These are phyloP conservation scores for Notothenia coriiceps DNA, from an alignment of 2,113 vertebrate genomes.

Conservation along the genomic window DNA sequence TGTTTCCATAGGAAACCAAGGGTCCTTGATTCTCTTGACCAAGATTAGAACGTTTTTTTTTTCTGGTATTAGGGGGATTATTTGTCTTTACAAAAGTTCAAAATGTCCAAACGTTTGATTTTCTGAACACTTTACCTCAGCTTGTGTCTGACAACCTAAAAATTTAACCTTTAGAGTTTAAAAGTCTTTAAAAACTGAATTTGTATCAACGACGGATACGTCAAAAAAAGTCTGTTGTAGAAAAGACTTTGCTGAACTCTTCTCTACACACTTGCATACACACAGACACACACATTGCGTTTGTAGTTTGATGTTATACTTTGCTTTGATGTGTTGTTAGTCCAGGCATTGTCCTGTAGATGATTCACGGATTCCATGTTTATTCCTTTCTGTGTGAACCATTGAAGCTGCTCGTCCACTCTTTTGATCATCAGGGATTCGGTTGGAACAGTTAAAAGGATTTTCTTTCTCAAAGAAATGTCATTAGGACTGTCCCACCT, in stretches of 20 bases:
- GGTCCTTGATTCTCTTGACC: too few relatives aligned
- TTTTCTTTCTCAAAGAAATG: conserved; percentile 30
- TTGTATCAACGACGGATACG: background rate
- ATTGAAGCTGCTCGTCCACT: conserved; percentile 46
- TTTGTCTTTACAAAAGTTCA: too few relatives aligned
- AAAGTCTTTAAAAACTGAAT: background rate
- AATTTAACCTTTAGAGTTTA: too few relatives aligned
- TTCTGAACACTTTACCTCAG: background rate
- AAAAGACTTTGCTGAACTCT: background rate
- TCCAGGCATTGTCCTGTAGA: conserved; percentile 63
- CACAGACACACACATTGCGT: conserved; percentile 1
- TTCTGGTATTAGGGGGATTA: too few relatives aligned
- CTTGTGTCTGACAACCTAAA: background rate
- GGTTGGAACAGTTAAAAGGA: conserved; percentile 51
- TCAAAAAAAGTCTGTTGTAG: too few relatives aligned
- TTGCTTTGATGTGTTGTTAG: conserved; percentile 69
- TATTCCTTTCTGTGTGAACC: conserved; percentile 41
- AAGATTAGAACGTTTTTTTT: too few relatives aligned
- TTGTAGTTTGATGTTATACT: conserved; percentile 41
- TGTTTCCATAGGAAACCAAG: too few relatives aligned
- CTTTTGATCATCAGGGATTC: conserved; percentile 63
- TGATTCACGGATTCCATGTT: conserved; percentile 61
- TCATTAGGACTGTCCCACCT: conserved; percentile 29
- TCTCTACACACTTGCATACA: background rate
- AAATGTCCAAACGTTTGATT: too few relatives aligned